Base-by-base conservation (phyloP, 2,797 vertebrate species). In the Eidolon dupreanum region DNA sequence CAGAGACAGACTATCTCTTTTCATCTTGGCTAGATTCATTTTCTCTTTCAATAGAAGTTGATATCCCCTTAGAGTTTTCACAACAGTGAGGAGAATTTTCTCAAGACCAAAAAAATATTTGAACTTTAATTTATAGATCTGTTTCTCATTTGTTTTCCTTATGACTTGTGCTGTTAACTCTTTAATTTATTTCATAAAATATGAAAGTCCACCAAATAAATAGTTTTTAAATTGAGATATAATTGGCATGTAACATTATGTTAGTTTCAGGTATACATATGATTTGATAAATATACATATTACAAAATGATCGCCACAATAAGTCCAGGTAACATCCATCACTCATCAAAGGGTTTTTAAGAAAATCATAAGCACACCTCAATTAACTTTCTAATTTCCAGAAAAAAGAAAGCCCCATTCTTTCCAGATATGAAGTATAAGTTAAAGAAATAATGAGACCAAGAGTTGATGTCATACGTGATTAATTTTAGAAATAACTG, bases 401-500 rank as follows among this genome's bases (percentile, higher is more conserved):
- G 61, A 59, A 53, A 10, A 84, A 66, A 59, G 10, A 79, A 16
- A 74, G 8, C 6, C 9, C 10, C 15, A 63, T 33, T 87, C 5
- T 63, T 90, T 63, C 13, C 77, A 12, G 2, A 66, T 75, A 68
- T 38, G 6, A 93, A 68, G 12, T 61, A 20, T 16, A 65, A 36
- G 2, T 63, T 88, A 90, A 51, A 53, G 59, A 88, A 59, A 92
- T 65, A 81, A 93, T 86, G 59, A 95, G 20, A 22, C 2, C 5
- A 66, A 77, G 7, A 43, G 26, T 55, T 73, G 20, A 82, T 83
- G 22, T 89, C 15, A 89, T 7, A 31, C 82, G 53, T 38, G 33
- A 74, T 74, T 88, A 82, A 82, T 85, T 92, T 90, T 89, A 63
- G 28, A 92, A 88, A 71, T 59, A 77, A 90, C 13, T 88, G 20